Conservation (phyloP, 2,888 invertebrate species). For the Agapostemon virescens region DNA sequence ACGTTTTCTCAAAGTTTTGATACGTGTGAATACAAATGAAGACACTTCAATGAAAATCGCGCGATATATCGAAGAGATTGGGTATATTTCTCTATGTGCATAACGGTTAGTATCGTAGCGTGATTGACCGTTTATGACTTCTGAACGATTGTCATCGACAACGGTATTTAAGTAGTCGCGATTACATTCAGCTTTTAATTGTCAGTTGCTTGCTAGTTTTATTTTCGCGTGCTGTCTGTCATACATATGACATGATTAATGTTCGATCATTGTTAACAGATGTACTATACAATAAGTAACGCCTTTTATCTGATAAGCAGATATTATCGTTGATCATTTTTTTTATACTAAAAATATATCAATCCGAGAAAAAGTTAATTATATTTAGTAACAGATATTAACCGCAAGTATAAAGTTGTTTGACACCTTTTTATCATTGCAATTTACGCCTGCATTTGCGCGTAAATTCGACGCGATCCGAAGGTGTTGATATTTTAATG, state of each 20-base stretch:
- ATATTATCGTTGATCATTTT: background rate
- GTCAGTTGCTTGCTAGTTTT: background rate
- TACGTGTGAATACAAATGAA: background rate
- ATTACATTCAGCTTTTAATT: slow-evolving; percentile 6
- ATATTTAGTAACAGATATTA: background rate
- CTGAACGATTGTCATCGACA: background rate
- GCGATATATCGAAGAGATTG: background rate
- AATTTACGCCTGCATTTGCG: background rate
- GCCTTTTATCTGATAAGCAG: background rate
- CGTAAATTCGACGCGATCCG: background rate
- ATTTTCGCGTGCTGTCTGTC: background rate
- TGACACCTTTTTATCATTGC: background rate
- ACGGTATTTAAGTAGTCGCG: background rate
- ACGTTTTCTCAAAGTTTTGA: background rate
- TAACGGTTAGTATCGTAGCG: background rate
- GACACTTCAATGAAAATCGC: background rate
- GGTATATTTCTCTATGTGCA: background rate
- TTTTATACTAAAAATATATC: background rate
- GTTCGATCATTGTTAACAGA: background rate
- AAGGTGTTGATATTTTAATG: background rate
- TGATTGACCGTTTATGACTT: background rate
- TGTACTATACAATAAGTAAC: background rate
- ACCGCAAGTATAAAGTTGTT: background rate
- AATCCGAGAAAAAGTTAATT: background rate
- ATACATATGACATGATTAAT: background rate